Evolutionary conservation across 2,113 vertebrate genomes (phyloP).

Genomic region (Suricata suricatta): DNA sequence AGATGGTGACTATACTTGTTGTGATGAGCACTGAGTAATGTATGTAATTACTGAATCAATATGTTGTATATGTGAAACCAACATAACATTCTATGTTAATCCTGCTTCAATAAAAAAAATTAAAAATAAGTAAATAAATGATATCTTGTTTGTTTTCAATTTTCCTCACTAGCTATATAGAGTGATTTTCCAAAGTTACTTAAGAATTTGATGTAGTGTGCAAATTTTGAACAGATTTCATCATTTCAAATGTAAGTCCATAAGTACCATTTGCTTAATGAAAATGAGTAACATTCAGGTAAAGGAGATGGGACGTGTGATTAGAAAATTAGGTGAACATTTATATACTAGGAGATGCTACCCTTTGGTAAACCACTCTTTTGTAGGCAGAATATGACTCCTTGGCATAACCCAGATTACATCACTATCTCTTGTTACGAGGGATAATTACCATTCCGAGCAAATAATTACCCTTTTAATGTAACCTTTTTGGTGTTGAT

Average conservation of each 20-base stretch:
- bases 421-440: not conserved
- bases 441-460: not conserved
- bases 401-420: not conserved
- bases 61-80: not conserved
- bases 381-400: not conserved
- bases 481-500: not conserved
- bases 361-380: not conserved
- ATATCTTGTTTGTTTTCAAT: not conserved
- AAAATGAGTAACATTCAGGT: not conserved
- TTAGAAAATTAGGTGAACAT: not conserved
- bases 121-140: not conserved
- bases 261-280: not conserved
- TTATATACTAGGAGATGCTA: no score
- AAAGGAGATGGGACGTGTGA: not conserved
- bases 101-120: not conserved
- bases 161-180: not conserved
- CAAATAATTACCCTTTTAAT: not conserved
- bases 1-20: not conserved
- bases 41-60: not conserved
- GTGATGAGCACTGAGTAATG: not conserved
- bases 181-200: not conserved
- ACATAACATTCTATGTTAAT: not conserved
- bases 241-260: not conserved
- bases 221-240: not conserved
- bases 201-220: not conserved